phyloP scores from a whole-genome alignment of 2,797 vertebrate species.

The Dallia pectoralis region DNA sequence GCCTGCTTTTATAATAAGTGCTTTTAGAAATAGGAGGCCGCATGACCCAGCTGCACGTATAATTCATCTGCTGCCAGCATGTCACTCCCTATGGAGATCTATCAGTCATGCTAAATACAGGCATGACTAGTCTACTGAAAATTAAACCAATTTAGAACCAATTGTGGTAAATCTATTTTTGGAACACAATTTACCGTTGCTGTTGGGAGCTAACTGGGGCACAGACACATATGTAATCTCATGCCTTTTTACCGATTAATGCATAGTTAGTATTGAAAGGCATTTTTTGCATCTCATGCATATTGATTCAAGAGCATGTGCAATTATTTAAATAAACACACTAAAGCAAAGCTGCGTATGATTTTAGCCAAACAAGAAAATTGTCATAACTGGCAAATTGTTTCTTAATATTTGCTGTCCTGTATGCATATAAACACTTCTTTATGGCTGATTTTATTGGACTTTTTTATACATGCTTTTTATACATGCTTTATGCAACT shows the following conservation, averaged over 20 bases:
- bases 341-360: constrained; percentile 5
- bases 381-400: not conserved
- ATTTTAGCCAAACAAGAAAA: not conserved
- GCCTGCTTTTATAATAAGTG: no score
- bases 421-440: no score
- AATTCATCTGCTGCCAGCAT: not conserved
- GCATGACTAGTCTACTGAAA: not conserved
- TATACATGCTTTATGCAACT: no score
- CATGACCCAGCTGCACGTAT: no score
- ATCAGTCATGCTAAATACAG: constrained; percentile 4
- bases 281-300: constrained; percentile 53
- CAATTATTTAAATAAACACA: not conserved
- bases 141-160: not conserved
- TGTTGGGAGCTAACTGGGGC: constrained; percentile 34
- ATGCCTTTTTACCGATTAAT: constrained; percentile 54
- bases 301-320: constrained; percentile 33
- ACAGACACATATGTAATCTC: constrained; percentile 34
- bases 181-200: constrained; percentile 58
- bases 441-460: no score
- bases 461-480: no score
- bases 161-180: constrained; percentile 45
- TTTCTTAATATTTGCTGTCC: no score
- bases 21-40: no score
- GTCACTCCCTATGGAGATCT: constrained; percentile 19
- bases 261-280: constrained; percentile 44